Evolutionary conservation across 2,797 vertebrate genomes (phyloP).

Genomic region (Gallinago stenura): DNA sequence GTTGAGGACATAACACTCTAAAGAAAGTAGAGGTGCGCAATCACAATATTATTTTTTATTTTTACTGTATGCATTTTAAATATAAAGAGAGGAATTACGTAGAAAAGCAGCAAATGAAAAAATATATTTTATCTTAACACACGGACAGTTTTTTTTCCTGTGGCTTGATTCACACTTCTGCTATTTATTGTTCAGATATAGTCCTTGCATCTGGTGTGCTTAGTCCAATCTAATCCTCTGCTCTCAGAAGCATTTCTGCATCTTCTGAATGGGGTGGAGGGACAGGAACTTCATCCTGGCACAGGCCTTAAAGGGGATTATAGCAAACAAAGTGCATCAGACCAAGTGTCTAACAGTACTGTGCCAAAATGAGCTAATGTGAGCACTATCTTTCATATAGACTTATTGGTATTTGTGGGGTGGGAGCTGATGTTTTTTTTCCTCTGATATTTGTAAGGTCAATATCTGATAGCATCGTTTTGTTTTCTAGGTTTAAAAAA

Average conservation of each 20-base stretch:
- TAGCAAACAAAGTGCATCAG: background rate
- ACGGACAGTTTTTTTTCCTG: background rate
- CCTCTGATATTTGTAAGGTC: background rate
- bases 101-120: background rate
- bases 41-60: fast-evolving
- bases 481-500: background rate
- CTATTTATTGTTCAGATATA: background rate
- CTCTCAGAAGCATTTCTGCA: background rate
- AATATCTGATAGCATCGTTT: background rate
- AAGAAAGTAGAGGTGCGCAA: background rate
- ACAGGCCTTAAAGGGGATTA: background rate
- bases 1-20: background rate
- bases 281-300: background rate
- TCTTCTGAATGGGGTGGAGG: background rate
- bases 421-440: background rate
- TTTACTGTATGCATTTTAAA: background rate
- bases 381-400: background rate
- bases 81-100: background rate
- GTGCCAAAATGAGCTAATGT: background rate
- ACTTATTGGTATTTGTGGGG: fast-evolving
- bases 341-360: background rate
- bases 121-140: background rate
- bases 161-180: background rate
- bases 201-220: background rate
- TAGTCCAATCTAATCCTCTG: background rate